phyloP scores from a whole-genome alignment of 2,113 vertebrate genomes.

The Albula goreensis region DNA sequence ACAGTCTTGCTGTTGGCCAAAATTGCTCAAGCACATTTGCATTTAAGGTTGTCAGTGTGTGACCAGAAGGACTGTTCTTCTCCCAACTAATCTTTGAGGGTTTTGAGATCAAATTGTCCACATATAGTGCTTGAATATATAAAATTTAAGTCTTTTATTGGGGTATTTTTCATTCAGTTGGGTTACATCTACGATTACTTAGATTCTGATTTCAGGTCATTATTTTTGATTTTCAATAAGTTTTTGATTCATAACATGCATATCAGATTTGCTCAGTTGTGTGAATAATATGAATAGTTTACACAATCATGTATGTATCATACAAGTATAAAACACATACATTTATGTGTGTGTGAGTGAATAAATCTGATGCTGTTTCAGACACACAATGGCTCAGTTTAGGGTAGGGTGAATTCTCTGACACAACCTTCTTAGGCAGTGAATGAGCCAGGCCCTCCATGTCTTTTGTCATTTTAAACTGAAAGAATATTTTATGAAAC shows the following conservation, averaged over 20 bases:
- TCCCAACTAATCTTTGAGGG: no score
- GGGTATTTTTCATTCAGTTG: no score
- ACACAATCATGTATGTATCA: slow-evolving; percentile 34
- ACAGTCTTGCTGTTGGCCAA: background rate
- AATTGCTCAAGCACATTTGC: no score
- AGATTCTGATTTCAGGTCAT: no score
- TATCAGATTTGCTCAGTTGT: background rate
- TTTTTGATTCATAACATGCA: background rate
- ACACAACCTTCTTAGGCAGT: background rate
- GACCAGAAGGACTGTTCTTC: no score
- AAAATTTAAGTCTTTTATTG: no score
- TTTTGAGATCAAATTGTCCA: no score
- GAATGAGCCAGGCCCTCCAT: background rate
- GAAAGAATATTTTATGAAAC: background rate
- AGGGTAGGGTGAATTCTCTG: background rate
- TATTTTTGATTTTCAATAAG: background rate
- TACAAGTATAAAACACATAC: slow-evolving; percentile 43
- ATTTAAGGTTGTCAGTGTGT: no score
- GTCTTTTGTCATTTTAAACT: background rate
- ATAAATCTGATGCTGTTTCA: slow-evolving; percentile 30
- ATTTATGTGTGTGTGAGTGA: slow-evolving; percentile 30
- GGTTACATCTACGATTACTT: no score
- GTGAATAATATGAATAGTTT: slow-evolving; percentile 43
- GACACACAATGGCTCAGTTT: background rate
- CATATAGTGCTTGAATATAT: background rate